Base-by-base conservation (phyloP, 2,797 vertebrate genomes). In the Mormyrops boulengeri region DNA sequence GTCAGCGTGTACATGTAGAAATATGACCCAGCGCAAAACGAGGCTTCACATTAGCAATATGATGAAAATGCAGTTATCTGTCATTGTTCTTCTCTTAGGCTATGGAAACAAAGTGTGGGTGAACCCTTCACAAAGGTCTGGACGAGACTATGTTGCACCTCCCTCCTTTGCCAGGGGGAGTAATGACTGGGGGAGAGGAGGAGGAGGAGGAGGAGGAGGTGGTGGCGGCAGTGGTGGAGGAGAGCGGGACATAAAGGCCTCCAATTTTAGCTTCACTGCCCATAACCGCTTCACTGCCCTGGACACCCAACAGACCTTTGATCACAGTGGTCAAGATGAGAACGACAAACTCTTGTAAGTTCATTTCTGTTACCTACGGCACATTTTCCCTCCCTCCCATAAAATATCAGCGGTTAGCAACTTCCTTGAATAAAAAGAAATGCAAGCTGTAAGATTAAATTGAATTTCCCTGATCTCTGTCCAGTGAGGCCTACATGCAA, bases 301-400 rank as follows among this genome's bases (percentile, higher is more conserved):
- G 77, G 89, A 14, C 19, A 90, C 77, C 69, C 90, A 91, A 19
- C 95, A 91, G 1, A 91, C 88, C 41, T 95, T 94, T 60, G 90
- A 91, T 44, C 92, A 84, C 34, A 94, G 94, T 62, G 94, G 90
- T 88, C 93, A 92, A 8, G 96, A 97, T 60, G 96, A 98, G 47
- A 96, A 96, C 52, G 95, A 95, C 47, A 97, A 96, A 86, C 93
- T 97, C 90, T 90, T 98, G 98, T 98, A 92, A 97, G 97, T 96
- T 0, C 0, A 44, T 55, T 22, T 26, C n/a, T 47, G 82, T 47
- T 11, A 85, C 19, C 44, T 26, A 11, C 19, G 0, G 19, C 19
- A 41, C 6, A 44, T 11, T 82, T 82, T 22, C 22, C 77, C 44
- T 44, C 41, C 44, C 30, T 30, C 3, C 17, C 38, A 50, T 49